phyloP scores from a whole-genome alignment of 2,888 invertebrate species.

The Drosophila monieri region DNA sequence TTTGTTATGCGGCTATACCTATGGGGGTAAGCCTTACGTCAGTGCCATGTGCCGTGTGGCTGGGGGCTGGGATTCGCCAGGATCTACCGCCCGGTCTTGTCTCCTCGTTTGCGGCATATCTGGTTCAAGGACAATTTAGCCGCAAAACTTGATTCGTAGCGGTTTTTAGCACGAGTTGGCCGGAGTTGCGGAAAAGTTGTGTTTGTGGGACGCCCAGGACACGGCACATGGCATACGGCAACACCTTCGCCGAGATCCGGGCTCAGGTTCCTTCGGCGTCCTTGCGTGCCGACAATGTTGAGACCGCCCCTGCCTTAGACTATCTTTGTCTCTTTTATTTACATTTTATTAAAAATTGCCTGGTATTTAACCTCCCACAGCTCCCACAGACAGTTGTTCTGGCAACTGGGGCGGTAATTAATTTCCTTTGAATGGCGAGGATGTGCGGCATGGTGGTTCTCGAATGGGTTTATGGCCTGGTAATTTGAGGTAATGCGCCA shows the following conservation, averaged over 20 bases:
- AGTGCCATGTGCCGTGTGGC: slow-evolving; percentile 27
- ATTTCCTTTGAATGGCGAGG: slow-evolving; percentile 50
- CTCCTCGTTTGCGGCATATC: slow-evolving; percentile 48
- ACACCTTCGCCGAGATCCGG: slow-evolving; percentile 58
- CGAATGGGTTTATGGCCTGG: slow-evolving; percentile 36
- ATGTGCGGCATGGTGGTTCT: slow-evolving; percentile 5
- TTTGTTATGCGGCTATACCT: slow-evolving; percentile 13
- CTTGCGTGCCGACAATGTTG: slow-evolving; percentile 67
- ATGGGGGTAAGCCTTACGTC: slow-evolving; percentile 28
- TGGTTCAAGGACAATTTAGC: slow-evolving; percentile 73
- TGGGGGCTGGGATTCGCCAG: slow-evolving; percentile 17
- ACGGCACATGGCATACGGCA: slow-evolving; percentile 49
- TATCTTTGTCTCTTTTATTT: slow-evolving; percentile 58
- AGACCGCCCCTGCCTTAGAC: slow-evolving; percentile 11
- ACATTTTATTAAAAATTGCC: slow-evolving; percentile 62
- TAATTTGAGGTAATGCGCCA: slow-evolving; percentile 31
- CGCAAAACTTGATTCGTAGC: slow-evolving; percentile 71
- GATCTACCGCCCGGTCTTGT: slow-evolving; percentile 24
- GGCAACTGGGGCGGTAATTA: slow-evolving; percentile 64
- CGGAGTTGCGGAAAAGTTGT: slow-evolving; percentile 41
- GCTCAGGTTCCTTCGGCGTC: slow-evolving; percentile 41
- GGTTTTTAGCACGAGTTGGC: slow-evolving; percentile 53
- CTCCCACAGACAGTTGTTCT: slow-evolving; percentile 31
- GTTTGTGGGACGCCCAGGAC: slow-evolving; percentile 19
- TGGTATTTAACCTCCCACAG: slow-evolving; percentile 43